Evolutionary conservation across 2,888 invertebrate species (phyloP).

Genomic region (Melipona beecheii): DNA sequence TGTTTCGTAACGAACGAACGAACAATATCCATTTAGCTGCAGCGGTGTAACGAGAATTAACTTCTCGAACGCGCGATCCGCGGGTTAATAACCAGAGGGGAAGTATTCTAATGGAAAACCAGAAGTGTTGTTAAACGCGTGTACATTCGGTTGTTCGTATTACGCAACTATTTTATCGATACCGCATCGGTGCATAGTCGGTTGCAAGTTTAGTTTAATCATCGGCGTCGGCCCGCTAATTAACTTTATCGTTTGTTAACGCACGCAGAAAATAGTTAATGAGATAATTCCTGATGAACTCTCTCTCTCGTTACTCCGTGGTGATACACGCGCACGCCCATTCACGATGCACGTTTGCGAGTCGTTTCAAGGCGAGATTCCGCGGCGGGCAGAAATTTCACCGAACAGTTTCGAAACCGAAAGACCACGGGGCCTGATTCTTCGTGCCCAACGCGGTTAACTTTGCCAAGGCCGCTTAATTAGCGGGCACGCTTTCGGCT

Average conservation of each 20-base stretch:
- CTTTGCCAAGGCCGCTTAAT: slow-evolving; percentile 61
- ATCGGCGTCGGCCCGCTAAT: slow-evolving; percentile 7
- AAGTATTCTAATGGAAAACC: neutral
- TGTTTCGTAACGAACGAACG: neutral
- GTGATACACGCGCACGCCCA: neutral
- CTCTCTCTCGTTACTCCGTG: neutral
- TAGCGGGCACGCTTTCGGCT: slow-evolving; percentile 56
- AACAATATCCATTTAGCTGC: neutral
- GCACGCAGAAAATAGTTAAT: slow-evolving; percentile 4
- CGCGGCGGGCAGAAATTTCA: neutral
- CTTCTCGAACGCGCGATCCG: neutral
- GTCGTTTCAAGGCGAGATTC: neutral
- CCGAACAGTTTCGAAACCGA: neutral
- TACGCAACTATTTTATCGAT: neutral
- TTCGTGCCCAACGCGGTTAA: slow-evolving; percentile 23
- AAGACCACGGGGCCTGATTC: slow-evolving; percentile 33
- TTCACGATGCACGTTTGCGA: neutral
- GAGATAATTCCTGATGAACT: slow-evolving; percentile 23
- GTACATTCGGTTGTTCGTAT: neutral
- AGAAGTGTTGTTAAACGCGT: neutral
- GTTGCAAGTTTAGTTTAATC: slow-evolving; percentile 21
- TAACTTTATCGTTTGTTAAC: slow-evolving; percentile 19
- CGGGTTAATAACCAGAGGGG: no score
- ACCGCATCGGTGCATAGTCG: neutral
- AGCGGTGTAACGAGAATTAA: neutral